These are phyloP conservation scores for Periphyllus acericola DNA, from an alignment of 2,888 invertebrate species.

Conservation along the genomic window DNA sequence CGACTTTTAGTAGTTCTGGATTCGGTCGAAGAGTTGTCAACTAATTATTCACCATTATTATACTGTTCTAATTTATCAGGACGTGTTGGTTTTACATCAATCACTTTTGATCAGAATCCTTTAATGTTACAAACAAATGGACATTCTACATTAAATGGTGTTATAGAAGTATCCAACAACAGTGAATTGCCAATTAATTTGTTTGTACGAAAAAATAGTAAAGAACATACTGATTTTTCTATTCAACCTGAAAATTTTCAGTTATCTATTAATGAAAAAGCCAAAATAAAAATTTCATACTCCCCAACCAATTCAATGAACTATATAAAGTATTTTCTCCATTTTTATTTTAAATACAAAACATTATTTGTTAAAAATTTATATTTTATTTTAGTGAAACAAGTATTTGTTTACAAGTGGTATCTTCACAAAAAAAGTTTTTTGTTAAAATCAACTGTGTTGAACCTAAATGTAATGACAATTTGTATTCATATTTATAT, in stretches of 20 bases:
- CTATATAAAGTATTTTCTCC: conserved; percentile 21
- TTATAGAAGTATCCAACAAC: conserved; percentile 42
- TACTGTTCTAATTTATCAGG: conserved; percentile 43
- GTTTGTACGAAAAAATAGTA: conserved; percentile 22
- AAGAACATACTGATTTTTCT: conserved; percentile 2
- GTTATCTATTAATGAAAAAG: conserved; percentile 38
- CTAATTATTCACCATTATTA: conserved; percentile 53
- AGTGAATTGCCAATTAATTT: conserved; percentile 40
- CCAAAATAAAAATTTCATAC: conserved; percentile 14
- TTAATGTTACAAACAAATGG: conserved; percentile 45
- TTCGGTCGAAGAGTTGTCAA: conserved; percentile 40
- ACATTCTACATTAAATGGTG: conserved; percentile 10
- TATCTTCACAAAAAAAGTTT: conserved; percentile 49
- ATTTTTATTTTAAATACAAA: background rate
- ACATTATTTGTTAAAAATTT: background rate
- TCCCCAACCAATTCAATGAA: background rate
- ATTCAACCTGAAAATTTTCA: conserved; percentile 43
- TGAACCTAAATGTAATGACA: conserved; percentile 36
- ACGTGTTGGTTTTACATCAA: conserved; percentile 33
- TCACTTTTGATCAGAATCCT: conserved; percentile 55
- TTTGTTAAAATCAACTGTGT: conserved; percentile 28
- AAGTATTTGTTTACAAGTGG: conserved; percentile 45
- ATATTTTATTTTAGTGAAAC: conserved; percentile 39
- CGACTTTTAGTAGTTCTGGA: conserved; percentile 47
- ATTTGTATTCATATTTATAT: background rate